Base-by-base conservation (phyloP, 2,797 vertebrate species). In the Myiotriccus ornatus region DNA sequence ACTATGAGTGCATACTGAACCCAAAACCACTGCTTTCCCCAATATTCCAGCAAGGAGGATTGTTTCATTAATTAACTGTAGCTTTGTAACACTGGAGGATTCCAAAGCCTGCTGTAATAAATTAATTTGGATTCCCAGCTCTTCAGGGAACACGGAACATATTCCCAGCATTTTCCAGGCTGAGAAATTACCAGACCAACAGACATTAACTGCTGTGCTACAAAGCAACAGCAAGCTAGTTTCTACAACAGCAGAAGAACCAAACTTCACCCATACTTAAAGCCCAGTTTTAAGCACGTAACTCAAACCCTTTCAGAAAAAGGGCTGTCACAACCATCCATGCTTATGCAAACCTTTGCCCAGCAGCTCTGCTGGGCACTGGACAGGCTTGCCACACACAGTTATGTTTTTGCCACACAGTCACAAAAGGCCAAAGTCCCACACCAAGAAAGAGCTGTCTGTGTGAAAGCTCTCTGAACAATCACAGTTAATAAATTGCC, bases 401-500 rank as follows among this genome's bases (percentile, higher is more conserved):
- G 21, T 8, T 27, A 2, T 7, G 49, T 76, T 59, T 59, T 49
- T 84, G 49, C 57, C 27, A 46, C 22, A 22, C 16, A 78, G 35
- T 27, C 52, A 9, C 22, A 65, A 64, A 78, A 73, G 52, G 25
- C 50, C 69, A 74, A 90, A 37, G 65, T 43, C 56, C 52, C 60
- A 63, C 41, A 60, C 7, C 30, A 50, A 81, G 73, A 90, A 93
- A 39, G 52, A 86, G 59, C 27, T 60, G 44, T 41, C n/a, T 82
- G 39, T 79, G 7, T 7, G 37, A 87, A 93, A 93, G 1, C 14
- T 32, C 55, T 50, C 69, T 49, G 41, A 92, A 84, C 77, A 91
- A 86, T 60, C 89, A 86, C 89, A 94, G 85, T 47, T 90, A 86
- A 94, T 94, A 92, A 96, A 96, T 89, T 49, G 52, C 41, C 76